Evolutionary conservation across 35 echinoderm and acorn worm genomes (phyloP).

Genomic region (Apostichopus japonicus): DNA sequence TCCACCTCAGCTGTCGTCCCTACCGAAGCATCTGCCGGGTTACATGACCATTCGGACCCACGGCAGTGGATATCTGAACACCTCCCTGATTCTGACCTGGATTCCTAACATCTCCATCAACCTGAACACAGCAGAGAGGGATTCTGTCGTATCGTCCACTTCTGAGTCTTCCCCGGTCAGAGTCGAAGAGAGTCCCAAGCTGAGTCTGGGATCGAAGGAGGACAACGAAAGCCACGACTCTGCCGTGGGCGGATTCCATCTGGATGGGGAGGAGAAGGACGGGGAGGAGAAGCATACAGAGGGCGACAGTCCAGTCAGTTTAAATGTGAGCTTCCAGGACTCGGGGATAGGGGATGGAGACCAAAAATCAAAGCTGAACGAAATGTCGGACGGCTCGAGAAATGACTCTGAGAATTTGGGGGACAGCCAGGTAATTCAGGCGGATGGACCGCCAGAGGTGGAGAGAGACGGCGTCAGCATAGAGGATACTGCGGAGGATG

Average conservation of each 20-base stretch:
- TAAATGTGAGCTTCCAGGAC: conserved; percentile 66
- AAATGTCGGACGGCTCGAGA: background rate
- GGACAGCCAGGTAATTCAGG: background rate
- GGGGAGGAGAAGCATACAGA: conserved; percentile 11
- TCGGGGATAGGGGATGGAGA: conserved; percentile 64
- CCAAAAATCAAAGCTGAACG: background rate
- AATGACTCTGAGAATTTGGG: background rate
- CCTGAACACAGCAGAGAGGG: conserved; percentile 10
- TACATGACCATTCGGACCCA: conserved; percentile 93
- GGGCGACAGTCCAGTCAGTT: conserved; percentile 50
- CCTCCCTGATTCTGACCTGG: conserved; percentile 92
- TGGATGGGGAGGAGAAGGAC: conserved; percentile 14
- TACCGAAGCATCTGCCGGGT: conserved; percentile 81
- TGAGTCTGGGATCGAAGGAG: conserved; percentile 39
- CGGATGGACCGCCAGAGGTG: background rate
- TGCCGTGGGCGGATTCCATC: conserved; percentile 38
- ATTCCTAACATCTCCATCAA: conserved; percentile 93
- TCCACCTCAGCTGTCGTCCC: conserved; percentile 75
- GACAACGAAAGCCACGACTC: conserved; percentile 41
- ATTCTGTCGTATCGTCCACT: conserved; percentile 23
- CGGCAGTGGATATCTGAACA: conserved; percentile 65
- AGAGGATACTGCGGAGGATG: conserved; percentile 41
- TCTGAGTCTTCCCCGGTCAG: conserved; percentile 47
- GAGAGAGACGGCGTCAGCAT: conserved; percentile 19
- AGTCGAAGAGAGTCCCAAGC: conserved; percentile 7